Conservation (phyloP, 2,113 vertebrate species). For the Crotophaga sulcirostris region DNA sequence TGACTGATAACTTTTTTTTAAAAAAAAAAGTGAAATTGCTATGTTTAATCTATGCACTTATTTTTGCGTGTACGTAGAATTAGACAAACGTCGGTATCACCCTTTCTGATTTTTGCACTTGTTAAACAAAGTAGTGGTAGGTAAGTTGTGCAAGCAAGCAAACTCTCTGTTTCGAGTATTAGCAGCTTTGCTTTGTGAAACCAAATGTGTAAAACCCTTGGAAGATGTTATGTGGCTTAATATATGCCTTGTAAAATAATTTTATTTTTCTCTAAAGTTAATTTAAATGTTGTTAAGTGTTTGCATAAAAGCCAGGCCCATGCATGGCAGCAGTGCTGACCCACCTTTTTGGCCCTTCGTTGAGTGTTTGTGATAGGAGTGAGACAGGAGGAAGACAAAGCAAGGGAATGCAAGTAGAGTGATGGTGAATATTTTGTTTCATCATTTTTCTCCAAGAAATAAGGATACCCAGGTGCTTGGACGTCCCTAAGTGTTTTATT, state of each 20-base stretch:
- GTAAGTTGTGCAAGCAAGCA: not conserved
- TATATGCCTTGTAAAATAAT: not conserved
- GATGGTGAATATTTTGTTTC: not conserved
- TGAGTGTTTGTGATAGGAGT: not conserved
- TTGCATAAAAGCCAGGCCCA: not conserved
- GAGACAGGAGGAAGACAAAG: not conserved
- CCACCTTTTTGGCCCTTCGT: not conserved
- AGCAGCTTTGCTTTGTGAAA: slow-evolving; percentile 12
- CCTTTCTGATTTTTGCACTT: not conserved
- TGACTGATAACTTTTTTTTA: not conserved
- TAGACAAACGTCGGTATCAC: not conserved
- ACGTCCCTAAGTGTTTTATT: not conserved
- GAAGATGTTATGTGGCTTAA: not conserved
- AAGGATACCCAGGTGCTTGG: not conserved
- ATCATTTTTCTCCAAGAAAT: not conserved
- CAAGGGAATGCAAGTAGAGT: not conserved
- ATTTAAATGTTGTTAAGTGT: slow-evolving; percentile 5
- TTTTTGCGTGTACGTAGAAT: not conserved
- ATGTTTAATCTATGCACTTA: slow-evolving; percentile 14
- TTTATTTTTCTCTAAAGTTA: not conserved
- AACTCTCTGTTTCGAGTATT: not conserved
- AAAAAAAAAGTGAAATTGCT: not conserved
- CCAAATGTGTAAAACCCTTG: not conserved
- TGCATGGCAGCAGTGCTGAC: not conserved
- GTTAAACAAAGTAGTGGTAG: not conserved